phyloP scores from a whole-genome alignment of 2,888 invertebrate genomes.

The Oxyteleia sp. region DNA sequence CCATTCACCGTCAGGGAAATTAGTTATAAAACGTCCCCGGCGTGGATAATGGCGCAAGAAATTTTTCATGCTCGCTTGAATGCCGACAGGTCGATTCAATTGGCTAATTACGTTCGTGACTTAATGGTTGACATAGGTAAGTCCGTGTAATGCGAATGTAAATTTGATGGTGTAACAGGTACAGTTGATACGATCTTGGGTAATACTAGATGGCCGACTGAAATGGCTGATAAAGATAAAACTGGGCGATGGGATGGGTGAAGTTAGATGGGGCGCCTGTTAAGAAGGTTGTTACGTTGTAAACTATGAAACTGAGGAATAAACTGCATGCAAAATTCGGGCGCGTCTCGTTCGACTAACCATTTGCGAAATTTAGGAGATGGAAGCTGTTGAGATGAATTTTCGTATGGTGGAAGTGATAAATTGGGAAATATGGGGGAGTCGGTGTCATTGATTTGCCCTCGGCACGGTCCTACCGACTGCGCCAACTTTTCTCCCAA shows the following conservation, averaged over 20 bases:
- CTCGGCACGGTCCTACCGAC: too few species aligned
- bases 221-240: constrained; percentile 15
- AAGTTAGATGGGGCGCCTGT: neutral
- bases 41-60: constrained; percentile 11
- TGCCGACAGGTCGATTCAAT: constrained; percentile 30
- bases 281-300: too few species aligned
- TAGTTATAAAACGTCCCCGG: constrained; percentile 42
- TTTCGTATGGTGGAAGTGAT: too few species aligned
- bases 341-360: too few species aligned
- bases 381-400: too few species aligned
- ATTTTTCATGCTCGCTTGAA: constrained; percentile 46
- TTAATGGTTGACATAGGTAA: constrained; percentile 46
- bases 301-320: too few species aligned
- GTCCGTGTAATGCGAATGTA: constrained; percentile 46
- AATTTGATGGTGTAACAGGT: constrained; percentile 50
- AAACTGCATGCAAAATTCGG: too few species aligned
- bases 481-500: too few species aligned
- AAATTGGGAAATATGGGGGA: too few species aligned
- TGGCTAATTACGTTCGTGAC: constrained; percentile 36
- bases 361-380: too few species aligned
- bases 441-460: too few species aligned
- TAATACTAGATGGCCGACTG: constrained; percentile 5
- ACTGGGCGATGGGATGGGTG: constrained; percentile 2
- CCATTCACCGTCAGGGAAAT: constrained; percentile 36
- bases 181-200: constrained; percentile 26